A percentile compares a stretch with the other conserved stretches of the same genome.
Conservation (phyloP, 2,113 vertebrate genomes). For the Alethe diademata region DNA sequence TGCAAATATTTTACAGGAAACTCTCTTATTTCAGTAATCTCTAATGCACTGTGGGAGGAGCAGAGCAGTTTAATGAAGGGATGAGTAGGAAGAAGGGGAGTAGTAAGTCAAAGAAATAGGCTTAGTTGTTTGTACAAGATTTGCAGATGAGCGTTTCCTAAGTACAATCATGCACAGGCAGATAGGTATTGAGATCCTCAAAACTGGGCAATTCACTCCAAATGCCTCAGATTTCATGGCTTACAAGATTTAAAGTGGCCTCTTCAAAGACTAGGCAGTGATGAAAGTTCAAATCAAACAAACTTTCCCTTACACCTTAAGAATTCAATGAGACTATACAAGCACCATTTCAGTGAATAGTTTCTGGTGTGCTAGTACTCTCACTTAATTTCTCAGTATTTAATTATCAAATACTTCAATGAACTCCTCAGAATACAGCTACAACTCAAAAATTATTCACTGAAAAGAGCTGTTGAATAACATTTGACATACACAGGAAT, state of each 20-base stretch:
- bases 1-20: neutral
- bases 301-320: neutral
- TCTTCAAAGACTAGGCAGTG: neutral
- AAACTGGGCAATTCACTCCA: neutral
- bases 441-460: neutral
- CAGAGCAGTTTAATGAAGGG: neutral
- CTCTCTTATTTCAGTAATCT: neutral
- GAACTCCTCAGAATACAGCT: neutral
- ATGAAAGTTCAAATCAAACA: neutral
- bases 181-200: neutral
- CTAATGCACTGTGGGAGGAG: neutral
- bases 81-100: neutral
- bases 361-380: neutral
- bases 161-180: neutral
- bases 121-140: neutral
- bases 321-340: neutral
- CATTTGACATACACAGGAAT: neutral
- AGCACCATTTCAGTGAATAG: neutral
- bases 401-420: slow-evolving; percentile 8
- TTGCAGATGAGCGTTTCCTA: neutral
- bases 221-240: neutral
- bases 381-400: neutral
- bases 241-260: neutral
- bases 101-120: neutral
- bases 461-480: slow-evolving; percentile 2